A percentile compares a stretch with the other conserved stretches of the same genome.
Evolutionary conservation across 2,113 vertebrate species (phyloP).

Genomic region (Leptobrachium ailaonicum): DNA sequence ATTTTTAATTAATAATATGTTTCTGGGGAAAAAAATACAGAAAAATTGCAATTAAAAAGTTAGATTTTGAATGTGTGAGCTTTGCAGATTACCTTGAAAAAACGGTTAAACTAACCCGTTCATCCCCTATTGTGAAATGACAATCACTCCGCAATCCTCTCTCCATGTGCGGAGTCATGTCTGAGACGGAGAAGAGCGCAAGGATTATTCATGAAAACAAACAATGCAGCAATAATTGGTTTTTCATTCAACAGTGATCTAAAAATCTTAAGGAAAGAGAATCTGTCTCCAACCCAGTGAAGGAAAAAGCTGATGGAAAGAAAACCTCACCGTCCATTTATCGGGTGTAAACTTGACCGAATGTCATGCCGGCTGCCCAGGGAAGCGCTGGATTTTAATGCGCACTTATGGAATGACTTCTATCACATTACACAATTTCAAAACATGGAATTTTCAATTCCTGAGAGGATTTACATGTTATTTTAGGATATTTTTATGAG

Average conservation of each 20-base stretch:
- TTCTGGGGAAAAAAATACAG: not conserved
- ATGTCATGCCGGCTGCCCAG: not conserved
- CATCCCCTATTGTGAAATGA: not conserved
- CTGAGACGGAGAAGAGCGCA: conserved; percentile 10
- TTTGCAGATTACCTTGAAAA: not conserved
- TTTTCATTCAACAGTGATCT: conserved; percentile 14
- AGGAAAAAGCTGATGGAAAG: not conserved
- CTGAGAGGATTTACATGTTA: no score
- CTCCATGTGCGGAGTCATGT: conserved; percentile 30
- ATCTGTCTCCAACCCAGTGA: not conserved
- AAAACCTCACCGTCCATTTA: not conserved
- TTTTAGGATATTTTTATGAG: no score
- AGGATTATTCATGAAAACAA: conserved; percentile 35
- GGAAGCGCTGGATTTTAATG: not conserved
- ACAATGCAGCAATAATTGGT: conserved; percentile 18
- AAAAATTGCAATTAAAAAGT: not conserved
- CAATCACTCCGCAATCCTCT: conserved; percentile 14
- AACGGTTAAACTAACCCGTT: not conserved
- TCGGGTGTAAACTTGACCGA: not conserved
- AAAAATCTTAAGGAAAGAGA: not conserved
- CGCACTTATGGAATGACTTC: no score
- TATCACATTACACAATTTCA: no score
- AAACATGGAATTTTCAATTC: no score
- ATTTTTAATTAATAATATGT: not conserved
- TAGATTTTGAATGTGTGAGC: not conserved